phyloP scores from a whole-genome alignment of 2,113 vertebrate genomes.

The Loxodonta africana region DNA sequence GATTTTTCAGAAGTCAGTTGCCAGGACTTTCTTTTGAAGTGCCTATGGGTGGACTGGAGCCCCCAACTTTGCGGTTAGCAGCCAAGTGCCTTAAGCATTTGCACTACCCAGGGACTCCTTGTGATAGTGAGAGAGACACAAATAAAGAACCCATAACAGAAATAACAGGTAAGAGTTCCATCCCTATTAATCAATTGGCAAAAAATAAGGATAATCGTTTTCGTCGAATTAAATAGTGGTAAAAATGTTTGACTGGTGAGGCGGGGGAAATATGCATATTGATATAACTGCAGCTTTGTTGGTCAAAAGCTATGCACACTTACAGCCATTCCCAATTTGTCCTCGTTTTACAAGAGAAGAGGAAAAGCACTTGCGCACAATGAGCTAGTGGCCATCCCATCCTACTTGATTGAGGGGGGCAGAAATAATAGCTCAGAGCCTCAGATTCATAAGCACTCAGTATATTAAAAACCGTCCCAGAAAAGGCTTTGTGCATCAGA shows the following conservation, averaged over 20 bases:
- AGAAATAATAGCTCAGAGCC: background rate
- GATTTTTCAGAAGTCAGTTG: background rate
- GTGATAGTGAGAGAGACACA: background rate
- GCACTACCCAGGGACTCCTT: background rate
- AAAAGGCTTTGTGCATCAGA: background rate
- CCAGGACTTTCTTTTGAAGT: background rate
- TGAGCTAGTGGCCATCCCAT: background rate
- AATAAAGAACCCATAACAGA: background rate
- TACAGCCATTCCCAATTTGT: background rate
- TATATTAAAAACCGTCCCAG: background rate
- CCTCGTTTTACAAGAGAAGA: background rate
- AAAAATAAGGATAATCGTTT: slow-evolving; percentile 14
- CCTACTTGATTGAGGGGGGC: background rate
- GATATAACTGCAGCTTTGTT: background rate
- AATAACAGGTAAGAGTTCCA: background rate
- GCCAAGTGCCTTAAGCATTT: background rate
- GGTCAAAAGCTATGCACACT: background rate
- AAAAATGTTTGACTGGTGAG: background rate
- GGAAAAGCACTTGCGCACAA: background rate
- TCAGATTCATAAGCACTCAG: background rate
- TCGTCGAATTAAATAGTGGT: background rate
- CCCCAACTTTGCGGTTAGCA: background rate
- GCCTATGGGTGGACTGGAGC: background rate
- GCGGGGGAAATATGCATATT: background rate
- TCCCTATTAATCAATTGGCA: background rate